phyloP scores from a whole-genome alignment of 2,888 invertebrate species.

The Acleris cristana region DNA sequence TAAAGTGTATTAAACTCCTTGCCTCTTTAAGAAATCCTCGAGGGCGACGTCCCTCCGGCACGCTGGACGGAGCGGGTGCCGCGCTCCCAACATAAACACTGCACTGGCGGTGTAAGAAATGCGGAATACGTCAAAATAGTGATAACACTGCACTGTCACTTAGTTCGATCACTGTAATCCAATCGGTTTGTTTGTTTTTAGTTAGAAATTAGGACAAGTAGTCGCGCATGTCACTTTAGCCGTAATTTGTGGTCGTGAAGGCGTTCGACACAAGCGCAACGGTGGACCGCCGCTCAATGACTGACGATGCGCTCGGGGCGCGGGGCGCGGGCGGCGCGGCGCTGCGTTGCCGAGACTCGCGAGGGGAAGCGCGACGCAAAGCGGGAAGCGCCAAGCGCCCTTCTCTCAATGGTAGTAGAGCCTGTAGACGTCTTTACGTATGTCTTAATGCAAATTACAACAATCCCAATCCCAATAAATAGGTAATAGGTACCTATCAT shows the following conservation, averaged over 20 bases:
- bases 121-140: conserved; percentile 47
- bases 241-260: conserved; percentile 48
- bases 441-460: too few relatives aligned
- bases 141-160: conserved; percentile 68
- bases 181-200: conserved; percentile 72
- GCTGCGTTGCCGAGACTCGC: conserved; percentile 43
- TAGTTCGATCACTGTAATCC: conserved; percentile 75
- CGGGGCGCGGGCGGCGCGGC: conserved; percentile 48
- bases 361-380: conserved; percentile 51
- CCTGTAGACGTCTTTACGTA: conserved; percentile 40
- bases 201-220: conserved; percentile 67
- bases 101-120: conserved; percentile 73
- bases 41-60: conserved; percentile 79
- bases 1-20: conserved; percentile 36
- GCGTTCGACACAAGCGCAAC: conserved; percentile 40
- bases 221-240: conserved; percentile 72
- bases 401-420: conserved; percentile 43
- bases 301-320: conserved; percentile 48
- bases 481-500: neutral
- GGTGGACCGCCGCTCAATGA: conserved; percentile 74
- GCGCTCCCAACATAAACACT: conserved; percentile 82
- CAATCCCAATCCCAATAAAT: neutral
- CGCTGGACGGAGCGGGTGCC: conserved; percentile 72
- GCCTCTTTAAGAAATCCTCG: conserved; percentile 75
- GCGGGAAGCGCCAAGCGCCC: conserved; percentile 53